Evolutionary conservation across 2,797 vertebrate genomes (phyloP).

Genomic region (Rachycentron canadum): DNA sequence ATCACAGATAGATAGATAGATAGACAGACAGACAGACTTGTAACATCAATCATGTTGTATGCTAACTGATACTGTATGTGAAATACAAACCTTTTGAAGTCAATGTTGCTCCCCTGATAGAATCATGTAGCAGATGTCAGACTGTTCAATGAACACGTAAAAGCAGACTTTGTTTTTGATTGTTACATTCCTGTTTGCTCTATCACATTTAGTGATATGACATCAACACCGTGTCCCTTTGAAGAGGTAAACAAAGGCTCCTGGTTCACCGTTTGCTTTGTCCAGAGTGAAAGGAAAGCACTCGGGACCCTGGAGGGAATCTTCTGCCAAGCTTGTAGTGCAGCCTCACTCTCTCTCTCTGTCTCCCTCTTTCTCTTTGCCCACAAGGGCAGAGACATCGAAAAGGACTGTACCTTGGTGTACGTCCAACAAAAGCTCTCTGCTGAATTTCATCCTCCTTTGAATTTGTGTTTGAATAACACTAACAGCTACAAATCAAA

Average conservation of each 20-base stretch:
- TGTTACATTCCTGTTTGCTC: slow-evolving; percentile 28
- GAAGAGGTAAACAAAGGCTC: slow-evolving; percentile 63
- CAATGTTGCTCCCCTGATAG: slow-evolving; percentile 8
- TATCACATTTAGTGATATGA: slow-evolving; percentile 43
- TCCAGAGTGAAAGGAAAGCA: slow-evolving; percentile 60
- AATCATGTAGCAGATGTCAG: slow-evolving; percentile 23
- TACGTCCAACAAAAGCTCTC: slow-evolving; percentile 83
- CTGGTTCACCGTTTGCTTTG: slow-evolving; percentile 62
- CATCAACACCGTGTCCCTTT: slow-evolving; percentile 51
- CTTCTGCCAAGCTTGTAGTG: slow-evolving; percentile 66
- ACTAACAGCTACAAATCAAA: slow-evolving; percentile 82
- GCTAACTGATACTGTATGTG: not conserved
- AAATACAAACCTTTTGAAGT: slow-evolving; percentile 20
- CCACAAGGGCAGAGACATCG: slow-evolving; percentile 80
- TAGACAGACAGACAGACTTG: not conserved
- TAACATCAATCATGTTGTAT: not conserved
- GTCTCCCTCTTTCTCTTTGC: slow-evolving; percentile 27
- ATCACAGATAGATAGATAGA: too few relatives aligned
- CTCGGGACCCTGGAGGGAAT: slow-evolving; percentile 54
- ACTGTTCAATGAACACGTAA: slow-evolving; percentile 6
- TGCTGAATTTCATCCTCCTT: slow-evolving; percentile 81
- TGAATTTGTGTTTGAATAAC: slow-evolving; percentile 84
- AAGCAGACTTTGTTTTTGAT: slow-evolving; percentile 46
- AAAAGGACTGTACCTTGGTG: slow-evolving; percentile 81
- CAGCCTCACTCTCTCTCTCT: slow-evolving; percentile 23